Conservation (phyloP, 1,140 invertebrate genomes). For the Zaprionus lachaisei region DNA sequence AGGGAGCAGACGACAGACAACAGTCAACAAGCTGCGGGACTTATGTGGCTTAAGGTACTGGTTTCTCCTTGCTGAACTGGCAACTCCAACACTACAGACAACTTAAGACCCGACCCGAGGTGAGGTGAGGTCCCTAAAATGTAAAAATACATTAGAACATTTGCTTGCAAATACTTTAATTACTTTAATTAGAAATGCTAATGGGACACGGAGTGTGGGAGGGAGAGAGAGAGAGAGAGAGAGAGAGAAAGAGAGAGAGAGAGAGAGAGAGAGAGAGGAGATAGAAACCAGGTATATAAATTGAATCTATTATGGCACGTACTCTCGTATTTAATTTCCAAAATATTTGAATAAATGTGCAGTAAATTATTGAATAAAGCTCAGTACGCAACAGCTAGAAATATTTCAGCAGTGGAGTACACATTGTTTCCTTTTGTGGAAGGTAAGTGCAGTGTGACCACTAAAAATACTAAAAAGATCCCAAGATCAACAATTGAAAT, state of each 20-base stretch:
- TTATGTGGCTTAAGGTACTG: constrained; percentile 29
- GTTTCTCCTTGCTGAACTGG: not conserved
- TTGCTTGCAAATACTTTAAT: not conserved
- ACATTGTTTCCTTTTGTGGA: too few species aligned
- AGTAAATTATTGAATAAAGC: too few species aligned
- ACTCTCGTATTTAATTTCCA: too few species aligned
- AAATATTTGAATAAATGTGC: too few species aligned
- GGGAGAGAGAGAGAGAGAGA: not conserved
- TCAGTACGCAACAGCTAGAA: too few species aligned
- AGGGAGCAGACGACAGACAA: constrained; percentile 6
- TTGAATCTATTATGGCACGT: too few species aligned
- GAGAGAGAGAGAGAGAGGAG: not conserved
- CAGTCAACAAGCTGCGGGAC: constrained; percentile 22
- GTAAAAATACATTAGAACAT: not conserved
- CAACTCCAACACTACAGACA: not conserved
- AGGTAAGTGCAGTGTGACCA: too few species aligned
- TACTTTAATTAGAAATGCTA: not conserved
- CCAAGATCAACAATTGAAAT: too few species aligned
- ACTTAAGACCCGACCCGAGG: not conserved
- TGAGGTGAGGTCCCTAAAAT: not conserved
- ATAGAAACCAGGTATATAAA: too few species aligned
- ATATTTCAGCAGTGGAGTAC: too few species aligned
- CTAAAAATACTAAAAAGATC: too few species aligned
- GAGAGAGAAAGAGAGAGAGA: not conserved
- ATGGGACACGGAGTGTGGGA: not conserved